Evolutionary conservation across 1,140 invertebrate species (phyloP).

Genomic region (Brachionus asplanchnoidis): DNA sequence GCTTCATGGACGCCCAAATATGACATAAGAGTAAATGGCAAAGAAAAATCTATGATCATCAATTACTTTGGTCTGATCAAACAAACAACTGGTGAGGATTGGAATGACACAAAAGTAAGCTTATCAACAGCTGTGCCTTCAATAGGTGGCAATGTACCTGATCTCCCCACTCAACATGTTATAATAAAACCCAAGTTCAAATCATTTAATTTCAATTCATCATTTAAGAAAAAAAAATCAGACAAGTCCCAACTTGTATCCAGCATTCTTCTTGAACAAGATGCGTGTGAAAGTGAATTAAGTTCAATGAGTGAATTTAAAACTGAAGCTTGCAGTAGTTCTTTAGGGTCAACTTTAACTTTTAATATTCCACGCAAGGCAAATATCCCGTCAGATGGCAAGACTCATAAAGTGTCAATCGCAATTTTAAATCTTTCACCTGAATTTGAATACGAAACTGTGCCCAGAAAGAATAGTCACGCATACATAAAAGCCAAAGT

Average conservation of each 20-base stretch:
- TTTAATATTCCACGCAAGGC: neutral
- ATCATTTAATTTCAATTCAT: neutral
- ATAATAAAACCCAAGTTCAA: conserved; percentile 44
- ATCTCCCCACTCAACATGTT: conserved; percentile 48
- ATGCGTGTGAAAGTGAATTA: neutral
- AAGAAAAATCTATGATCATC: conserved; percentile 49
- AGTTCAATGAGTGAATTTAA: neutral
- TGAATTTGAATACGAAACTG: conserved; percentile 50
- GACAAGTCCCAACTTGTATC: neutral
- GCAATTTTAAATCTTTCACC: conserved; percentile 50
- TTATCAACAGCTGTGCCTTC: conserved; percentile 56
- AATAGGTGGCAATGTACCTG: conserved; percentile 54
- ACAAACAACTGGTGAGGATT: conserved; percentile 58
- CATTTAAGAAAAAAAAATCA: neutral
- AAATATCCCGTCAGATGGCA: neutral
- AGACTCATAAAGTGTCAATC: conserved; percentile 37
- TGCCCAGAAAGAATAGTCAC: conserved; percentile 51
- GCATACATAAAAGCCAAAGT: conserved; percentile 56
- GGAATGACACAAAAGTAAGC: conserved; percentile 54
- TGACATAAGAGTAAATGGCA: conserved; percentile 54
- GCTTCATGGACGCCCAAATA: conserved; percentile 54
- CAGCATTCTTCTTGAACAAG: neutral
- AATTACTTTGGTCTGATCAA: conserved; percentile 56
- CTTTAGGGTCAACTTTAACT: neutral
- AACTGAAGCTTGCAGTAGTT: neutral